Conservation (phyloP, 1,140 invertebrate genomes). For the Bombus superbus region DNA sequence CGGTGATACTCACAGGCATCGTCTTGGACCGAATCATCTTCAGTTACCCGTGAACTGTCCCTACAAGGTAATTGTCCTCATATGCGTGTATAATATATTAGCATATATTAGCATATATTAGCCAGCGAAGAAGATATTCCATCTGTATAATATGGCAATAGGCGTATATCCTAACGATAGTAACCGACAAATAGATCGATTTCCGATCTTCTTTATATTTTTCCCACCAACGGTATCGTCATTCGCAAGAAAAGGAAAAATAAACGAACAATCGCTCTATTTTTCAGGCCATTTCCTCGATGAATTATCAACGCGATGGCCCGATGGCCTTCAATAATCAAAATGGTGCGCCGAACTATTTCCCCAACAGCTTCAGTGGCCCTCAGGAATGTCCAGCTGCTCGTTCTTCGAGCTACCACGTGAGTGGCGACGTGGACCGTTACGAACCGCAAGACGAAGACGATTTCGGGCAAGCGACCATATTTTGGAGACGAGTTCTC, state of each 20-base stretch:
- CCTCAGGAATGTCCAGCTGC: constrained; percentile 84
- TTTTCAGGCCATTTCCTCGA: constrained; percentile 73
- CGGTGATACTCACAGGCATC: constrained; percentile 96
- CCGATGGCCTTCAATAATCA: constrained; percentile 87
- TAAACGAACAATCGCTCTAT: neutral
- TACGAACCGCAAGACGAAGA: constrained; percentile 94
- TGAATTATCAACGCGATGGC: constrained; percentile 96
- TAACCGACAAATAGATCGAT: neutral
- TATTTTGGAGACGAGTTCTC: constrained; percentile 93
- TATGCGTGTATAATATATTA: neutral
- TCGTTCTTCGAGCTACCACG: constrained; percentile 79
- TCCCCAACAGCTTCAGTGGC: constrained; percentile 96
- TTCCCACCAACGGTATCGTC: no score
- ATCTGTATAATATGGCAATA: neutral
- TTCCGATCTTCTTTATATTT: neutral
- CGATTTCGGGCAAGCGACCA: constrained; percentile 92
- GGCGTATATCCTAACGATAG: no score
- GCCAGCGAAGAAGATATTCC: neutral
- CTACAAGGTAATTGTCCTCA: constrained; percentile 83
- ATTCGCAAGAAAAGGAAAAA: neutral
- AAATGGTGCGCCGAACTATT: constrained; percentile 95
- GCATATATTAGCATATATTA: neutral
- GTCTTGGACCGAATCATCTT: constrained; percentile 95
- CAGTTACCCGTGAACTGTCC: constrained; percentile 98
- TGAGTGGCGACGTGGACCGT: constrained; percentile 87